A percentile compares a stretch with the other conserved stretches of the same genome.
These are phyloP conservation scores for Boleophthalmus pectinirostris DNA, from an alignment of 2,113 vertebrate genomes.

Conservation along the genomic window DNA sequence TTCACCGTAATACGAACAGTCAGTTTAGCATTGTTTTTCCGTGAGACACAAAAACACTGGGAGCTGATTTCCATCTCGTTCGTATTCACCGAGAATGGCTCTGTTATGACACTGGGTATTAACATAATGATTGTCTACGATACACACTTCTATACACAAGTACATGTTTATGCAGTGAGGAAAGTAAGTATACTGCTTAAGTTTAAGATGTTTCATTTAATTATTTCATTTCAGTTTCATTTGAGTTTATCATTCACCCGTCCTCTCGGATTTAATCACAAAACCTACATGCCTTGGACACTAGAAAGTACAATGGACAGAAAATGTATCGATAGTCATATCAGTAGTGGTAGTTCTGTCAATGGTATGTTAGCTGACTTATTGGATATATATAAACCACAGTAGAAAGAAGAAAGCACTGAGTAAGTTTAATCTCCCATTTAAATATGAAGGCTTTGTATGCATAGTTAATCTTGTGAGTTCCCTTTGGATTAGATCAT, in stretches of 20 bases:
- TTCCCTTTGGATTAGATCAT: too few species aligned
- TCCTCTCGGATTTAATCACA: neutral
- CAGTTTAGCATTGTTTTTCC: conserved; percentile 36
- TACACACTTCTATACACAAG: conserved; percentile 2
- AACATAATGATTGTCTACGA: conserved; percentile 38
- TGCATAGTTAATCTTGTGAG: neutral
- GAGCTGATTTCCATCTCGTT: conserved; percentile 53
- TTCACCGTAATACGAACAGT: conserved; percentile 45
- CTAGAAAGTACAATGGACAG: neutral
- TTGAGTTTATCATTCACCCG: neutral
- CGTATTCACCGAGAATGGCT: conserved; percentile 47
- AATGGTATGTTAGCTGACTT: too few species aligned
- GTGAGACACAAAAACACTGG: conserved; percentile 35
- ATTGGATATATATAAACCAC: neutral
- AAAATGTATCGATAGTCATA: neutral
- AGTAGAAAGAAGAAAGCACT: neutral
- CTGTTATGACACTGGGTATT: conserved; percentile 55
- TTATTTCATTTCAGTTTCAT: neutral
- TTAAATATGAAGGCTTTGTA: neutral
- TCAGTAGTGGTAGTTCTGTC: too few species aligned
- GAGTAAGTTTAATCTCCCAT: neutral
- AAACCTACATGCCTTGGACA: neutral
- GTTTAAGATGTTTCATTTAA: neutral
- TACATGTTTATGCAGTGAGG: neutral
- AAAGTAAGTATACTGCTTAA: neutral